Conservation (phyloP, 1,140 invertebrate genomes). For the Drosophila funebris region DNA sequence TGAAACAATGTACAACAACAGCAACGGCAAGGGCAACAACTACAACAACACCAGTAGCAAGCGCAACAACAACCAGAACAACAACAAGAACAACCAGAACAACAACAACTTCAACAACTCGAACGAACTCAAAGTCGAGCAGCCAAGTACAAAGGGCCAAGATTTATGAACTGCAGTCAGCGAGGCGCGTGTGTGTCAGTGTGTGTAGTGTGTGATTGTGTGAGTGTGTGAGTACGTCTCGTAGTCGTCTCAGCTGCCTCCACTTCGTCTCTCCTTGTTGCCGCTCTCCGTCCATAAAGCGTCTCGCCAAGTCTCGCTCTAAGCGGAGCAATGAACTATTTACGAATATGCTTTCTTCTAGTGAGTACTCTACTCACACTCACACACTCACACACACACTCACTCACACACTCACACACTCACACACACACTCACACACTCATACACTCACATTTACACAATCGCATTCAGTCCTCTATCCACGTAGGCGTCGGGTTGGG, state of each 20-base stretch:
- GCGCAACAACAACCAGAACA: conserved; percentile 10
- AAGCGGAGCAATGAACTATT: conserved; percentile 78
- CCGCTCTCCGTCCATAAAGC: not conserved
- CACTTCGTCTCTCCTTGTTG: conserved; percentile 1
- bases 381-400: too few relatives aligned
- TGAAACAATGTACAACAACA: conserved; percentile 62
- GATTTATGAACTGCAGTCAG: conserved; percentile 74
- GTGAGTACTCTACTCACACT: conserved; percentile 27
- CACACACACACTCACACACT: conserved; percentile 31
- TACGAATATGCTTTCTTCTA: conserved; percentile 61
- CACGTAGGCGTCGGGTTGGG: not conserved
- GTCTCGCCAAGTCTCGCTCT: conserved; percentile 50
- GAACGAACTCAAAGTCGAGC: conserved; percentile 42
- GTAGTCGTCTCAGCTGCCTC: conserved; percentile 35
- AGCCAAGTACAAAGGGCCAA: conserved; percentile 62
- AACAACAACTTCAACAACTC: conserved; percentile 31
- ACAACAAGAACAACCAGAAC: conserved; percentile 2
- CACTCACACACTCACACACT: conserved; percentile 21
- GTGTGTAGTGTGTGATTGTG: not conserved
- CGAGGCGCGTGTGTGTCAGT: conserved; percentile 15
- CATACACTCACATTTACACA: conserved; percentile 24
- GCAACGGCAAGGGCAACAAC: not conserved
- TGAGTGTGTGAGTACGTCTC: conserved; percentile 37
- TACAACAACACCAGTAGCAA: not conserved
- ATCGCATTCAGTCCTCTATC: not conserved